Evolutionary conservation across 2,888 invertebrate genomes (phyloP).

Genomic region (Hyposoter dolosus): DNA sequence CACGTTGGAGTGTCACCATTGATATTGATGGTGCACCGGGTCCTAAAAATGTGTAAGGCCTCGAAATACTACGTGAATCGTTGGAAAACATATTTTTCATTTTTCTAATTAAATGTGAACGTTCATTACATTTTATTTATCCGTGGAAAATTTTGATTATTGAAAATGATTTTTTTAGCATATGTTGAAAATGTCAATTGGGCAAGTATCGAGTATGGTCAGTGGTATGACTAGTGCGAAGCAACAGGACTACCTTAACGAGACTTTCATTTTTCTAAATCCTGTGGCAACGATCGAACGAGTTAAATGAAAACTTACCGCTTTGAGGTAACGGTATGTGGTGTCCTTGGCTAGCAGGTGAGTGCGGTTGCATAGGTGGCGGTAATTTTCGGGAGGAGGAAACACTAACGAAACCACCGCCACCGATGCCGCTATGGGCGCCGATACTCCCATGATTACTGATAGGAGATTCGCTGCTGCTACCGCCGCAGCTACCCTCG

Average conservation of each 20-base stretch:
- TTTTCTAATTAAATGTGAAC: no score
- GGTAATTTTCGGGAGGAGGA: conserved; percentile 85
- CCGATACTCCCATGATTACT: conserved; percentile 83
- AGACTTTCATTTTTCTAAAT: neutral
- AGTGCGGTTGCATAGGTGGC: conserved; percentile 83
- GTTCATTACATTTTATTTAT: no score
- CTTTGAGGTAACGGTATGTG: conserved; percentile 69
- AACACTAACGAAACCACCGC: conserved; percentile 77
- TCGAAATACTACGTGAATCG: no score
- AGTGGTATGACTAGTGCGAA: no score
- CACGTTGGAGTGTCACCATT: neutral
- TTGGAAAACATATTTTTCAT: no score
- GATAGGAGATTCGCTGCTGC: conserved; percentile 87
- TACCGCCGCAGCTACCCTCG: conserved; percentile 87
- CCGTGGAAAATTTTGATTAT: no score
- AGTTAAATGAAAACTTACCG: conserved; percentile 68
- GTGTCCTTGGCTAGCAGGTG: conserved; percentile 48
- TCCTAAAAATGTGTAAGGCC: neutral
- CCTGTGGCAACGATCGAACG: neutral
- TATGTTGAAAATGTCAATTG: no score
- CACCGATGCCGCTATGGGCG: conserved; percentile 79
- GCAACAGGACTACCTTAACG: no score
- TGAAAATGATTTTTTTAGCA: no score
- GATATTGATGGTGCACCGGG: neutral
- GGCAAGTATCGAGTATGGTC: no score